These are phyloP conservation scores for Flexamia atlantica DNA, from an alignment of 2,888 invertebrate genomes.

Conservation along the genomic window DNA sequence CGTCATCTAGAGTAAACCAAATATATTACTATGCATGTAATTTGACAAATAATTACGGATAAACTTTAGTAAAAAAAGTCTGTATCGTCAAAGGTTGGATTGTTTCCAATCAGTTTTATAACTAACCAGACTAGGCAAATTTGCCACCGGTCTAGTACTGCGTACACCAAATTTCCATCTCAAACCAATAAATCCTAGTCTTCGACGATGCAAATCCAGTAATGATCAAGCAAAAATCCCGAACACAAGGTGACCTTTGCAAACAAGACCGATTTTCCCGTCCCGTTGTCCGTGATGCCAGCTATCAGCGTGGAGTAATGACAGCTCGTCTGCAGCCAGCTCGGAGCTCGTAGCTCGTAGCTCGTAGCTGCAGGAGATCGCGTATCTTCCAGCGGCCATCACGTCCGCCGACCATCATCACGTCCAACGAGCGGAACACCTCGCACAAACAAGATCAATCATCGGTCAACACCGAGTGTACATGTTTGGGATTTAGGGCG, in stretches of 20 bases:
- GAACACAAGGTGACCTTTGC: background rate
- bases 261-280: background rate
- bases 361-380: constrained; percentile 1
- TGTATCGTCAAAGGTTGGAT: too few relatives aligned
- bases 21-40: too few relatives aligned
- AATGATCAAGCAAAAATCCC: background rate
- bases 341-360: background rate
- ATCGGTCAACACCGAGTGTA: background rate
- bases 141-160: too few relatives aligned
- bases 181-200: background rate
- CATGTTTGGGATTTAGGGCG: background rate
- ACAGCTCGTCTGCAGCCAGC: background rate
- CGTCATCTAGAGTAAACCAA: too few relatives aligned
- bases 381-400: constrained; percentile 42
- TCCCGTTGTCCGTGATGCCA: constrained; percentile 19
- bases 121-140: too few relatives aligned
- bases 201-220: background rate
- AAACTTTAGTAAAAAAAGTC: too few relatives aligned
- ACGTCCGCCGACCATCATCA: constrained; percentile 34
- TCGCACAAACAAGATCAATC: constrained; percentile 28
- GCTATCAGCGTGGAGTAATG: background rate
- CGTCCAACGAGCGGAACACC: constrained; percentile 28
- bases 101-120: too few relatives aligned
- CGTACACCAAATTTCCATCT: too few relatives aligned
- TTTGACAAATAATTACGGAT: too few relatives aligned